These are phyloP conservation scores for Coremacera marginata DNA, from an alignment of 2,888 invertebrate species.

Conservation along the genomic window DNA sequence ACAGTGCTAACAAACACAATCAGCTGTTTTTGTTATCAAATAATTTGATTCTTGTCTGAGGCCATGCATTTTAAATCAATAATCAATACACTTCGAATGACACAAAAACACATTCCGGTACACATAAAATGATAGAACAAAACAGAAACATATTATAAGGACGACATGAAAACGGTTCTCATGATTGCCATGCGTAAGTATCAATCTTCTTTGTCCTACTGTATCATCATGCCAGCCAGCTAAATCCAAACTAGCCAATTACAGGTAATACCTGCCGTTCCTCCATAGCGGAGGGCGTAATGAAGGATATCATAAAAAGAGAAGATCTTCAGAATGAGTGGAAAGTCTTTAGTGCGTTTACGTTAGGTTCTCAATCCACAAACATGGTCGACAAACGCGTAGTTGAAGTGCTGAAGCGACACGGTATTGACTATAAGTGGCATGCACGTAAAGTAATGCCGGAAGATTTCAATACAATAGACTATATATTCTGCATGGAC, in stretches of 20 bases:
- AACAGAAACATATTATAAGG: not conserved
- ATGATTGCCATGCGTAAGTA: constrained; percentile 61
- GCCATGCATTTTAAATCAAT: not conserved
- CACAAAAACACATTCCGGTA: not conserved
- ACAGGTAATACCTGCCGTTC: constrained; percentile 94
- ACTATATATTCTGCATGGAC: constrained; percentile 96
- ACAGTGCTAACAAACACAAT: not conserved
- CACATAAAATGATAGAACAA: not conserved
- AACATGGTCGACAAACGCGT: constrained; percentile 83
- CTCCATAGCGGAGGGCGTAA: constrained; percentile 94
- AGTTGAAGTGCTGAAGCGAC: constrained; percentile 76
- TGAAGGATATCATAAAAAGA: constrained; percentile 78
- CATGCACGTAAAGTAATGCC: constrained; percentile 78
- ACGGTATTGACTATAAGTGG: constrained; percentile 80
- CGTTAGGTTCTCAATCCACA: constrained; percentile 89
- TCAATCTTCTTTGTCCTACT: not conserved
- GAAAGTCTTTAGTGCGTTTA: constrained; percentile 90
- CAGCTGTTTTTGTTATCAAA: too few species aligned
- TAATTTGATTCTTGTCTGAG: too few species aligned
- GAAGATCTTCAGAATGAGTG: constrained; percentile 76
- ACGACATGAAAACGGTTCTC: constrained; percentile 52
- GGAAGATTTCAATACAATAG: constrained; percentile 82
- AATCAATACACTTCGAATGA: not conserved
- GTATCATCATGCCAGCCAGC: too few species aligned
- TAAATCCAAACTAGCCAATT: constrained; percentile 40